Conservation (phyloP, 2,888 invertebrate genomes). For the Lagria hirta region DNA sequence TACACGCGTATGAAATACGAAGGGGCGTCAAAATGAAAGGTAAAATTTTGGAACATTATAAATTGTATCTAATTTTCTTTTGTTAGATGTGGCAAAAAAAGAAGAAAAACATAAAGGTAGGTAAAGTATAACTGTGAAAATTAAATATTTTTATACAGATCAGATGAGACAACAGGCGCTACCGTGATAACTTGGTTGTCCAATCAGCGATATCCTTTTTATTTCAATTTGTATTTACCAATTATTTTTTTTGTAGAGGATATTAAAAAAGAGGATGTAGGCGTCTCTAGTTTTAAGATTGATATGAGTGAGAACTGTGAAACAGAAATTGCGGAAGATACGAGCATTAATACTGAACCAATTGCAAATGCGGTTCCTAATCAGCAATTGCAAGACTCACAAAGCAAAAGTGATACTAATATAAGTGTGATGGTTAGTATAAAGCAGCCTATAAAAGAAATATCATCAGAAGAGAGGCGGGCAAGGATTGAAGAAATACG, state of each 20-base stretch:
- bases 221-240: too few relatives aligned
- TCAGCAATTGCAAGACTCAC: constrained; percentile 40
- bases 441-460: constrained; percentile 17
- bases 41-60: background rate
- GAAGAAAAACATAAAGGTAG: too few relatives aligned
- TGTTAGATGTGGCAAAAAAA: too few relatives aligned
- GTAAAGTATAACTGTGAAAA: too few relatives aligned
- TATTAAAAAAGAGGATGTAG: constrained; percentile 13
- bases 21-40: constrained; percentile 58
- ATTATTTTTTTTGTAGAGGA: constrained; percentile 16
- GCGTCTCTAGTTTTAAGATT: constrained; percentile 14
- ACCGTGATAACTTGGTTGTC: too few relatives aligned
- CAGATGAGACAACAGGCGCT: too few relatives aligned
- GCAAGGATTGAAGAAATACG: constrained; percentile 54
- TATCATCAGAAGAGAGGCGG: constrained; percentile 19
- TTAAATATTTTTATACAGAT: too few relatives aligned
- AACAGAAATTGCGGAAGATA: constrained; percentile 13
- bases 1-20: constrained; percentile 74
- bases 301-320: constrained; percentile 33
- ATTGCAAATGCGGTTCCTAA: too few relatives aligned
- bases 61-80: constrained; percentile 6
- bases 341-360: constrained; percentile 2
- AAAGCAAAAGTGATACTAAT: constrained; percentile 49
- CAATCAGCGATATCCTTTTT: too few relatives aligned
- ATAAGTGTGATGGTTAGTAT: too few relatives aligned